These are phyloP conservation scores for Idaea dimidiata DNA, from an alignment of 2,888 invertebrate species.

Conservation along the genomic window DNA sequence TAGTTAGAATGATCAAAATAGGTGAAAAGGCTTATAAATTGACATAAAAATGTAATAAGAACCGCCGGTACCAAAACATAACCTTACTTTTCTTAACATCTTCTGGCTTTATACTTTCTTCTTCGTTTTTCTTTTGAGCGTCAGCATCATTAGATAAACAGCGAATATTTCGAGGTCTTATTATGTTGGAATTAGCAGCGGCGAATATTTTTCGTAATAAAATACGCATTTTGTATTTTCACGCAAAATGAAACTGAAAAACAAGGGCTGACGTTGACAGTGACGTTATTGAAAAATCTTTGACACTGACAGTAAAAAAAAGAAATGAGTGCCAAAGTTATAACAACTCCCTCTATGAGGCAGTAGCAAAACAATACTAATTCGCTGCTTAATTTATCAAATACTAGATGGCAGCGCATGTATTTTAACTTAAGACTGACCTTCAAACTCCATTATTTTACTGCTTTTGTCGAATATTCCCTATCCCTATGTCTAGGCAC, in stretches of 20 bases:
- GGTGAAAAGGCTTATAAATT: neutral
- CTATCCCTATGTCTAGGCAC: no score
- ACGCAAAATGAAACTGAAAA: neutral
- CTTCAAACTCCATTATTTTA: no score
- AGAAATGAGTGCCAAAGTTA: neutral
- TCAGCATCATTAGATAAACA: slow-evolving; percentile 45
- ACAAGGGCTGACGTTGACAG: neutral
- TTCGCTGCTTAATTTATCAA: neutral
- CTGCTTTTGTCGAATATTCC: no score
- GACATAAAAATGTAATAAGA: neutral
- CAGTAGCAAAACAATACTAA: neutral
- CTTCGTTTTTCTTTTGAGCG: slow-evolving; percentile 39
- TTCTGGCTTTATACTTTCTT: slow-evolving; percentile 50
- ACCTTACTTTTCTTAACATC: slow-evolving; percentile 65
- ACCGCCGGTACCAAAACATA: slow-evolving; percentile 30
- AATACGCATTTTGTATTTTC: slow-evolving; percentile 47
- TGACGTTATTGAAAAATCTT: neutral
- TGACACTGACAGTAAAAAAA: no score
- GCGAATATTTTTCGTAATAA: slow-evolving; percentile 59
- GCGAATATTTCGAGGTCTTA: slow-evolving; percentile 41
- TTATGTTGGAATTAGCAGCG: slow-evolving; percentile 36
- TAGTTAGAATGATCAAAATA: neutral
- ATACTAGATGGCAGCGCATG: neutral
- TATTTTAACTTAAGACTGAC: neutral
- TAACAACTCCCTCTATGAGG: neutral